Evolutionary conservation across 2,113 vertebrate species (phyloP), one percentile per base, ranked within the genome.

Genomic region (Choloepus hoffmanni): DNA sequence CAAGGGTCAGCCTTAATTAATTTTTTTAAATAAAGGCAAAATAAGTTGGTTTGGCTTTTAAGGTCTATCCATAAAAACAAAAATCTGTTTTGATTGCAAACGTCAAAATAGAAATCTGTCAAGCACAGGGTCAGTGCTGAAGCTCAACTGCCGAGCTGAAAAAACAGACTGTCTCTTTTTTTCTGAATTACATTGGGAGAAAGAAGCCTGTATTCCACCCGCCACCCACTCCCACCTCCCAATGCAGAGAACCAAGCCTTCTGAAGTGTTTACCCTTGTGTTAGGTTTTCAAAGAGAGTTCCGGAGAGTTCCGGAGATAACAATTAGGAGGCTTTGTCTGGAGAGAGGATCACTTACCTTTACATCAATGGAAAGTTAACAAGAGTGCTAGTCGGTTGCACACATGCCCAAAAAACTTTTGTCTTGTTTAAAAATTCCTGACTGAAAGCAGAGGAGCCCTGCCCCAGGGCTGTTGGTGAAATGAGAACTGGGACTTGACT

Each of bases 1-100:
- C 70, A 85, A 73, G 26, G 48, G 68, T 95, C 33, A 43, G 45
- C 6, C 18, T 73, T 86, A 21, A 23, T 77, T 33, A 70, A 45
- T 36, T 90, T 85, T 91, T 79, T 50, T n/a, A 26, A 95, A n/a
- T 79, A 48, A 89, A 93, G 77, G 23, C 62, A 74, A 74, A 84
- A 24, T 72, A 65, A 79, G 24, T 88, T 96, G n/a, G 28, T 68
- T 92, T 96, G 23, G 11, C 70, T 77, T 92, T 96, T 79, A 86
- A 89, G 21, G 2, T 76, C 93, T 93, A 79, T 92, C 86, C 48
- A 67, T 68, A 50, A 92, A 85, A 93, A 55, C 16, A n/a, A 67
- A 33, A 15, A 23, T 48, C 78, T 55, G 26, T 65, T 81, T 89
- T 85, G 19, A 81, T 94, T 93, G 78, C 14, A 70, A 33, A 2